Evolutionary conservation across 2,113 vertebrate genomes (phyloP).

Genomic region (Dryoscopus gambensis): DNA sequence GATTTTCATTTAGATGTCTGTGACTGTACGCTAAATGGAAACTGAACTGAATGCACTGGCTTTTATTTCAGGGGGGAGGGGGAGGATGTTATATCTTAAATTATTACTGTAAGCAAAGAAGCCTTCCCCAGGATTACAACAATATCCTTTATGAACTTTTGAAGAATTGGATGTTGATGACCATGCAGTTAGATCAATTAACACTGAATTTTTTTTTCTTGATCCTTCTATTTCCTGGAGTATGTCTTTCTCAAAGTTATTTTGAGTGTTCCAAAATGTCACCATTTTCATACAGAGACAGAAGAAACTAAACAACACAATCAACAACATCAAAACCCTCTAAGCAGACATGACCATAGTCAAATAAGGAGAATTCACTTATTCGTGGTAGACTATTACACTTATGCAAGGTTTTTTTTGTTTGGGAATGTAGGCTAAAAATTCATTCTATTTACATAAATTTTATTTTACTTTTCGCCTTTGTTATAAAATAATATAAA

Average conservation of each 20-base stretch:
- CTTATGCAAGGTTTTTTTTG: not conserved
- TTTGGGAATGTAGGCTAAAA: not conserved
- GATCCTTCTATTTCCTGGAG: not conserved
- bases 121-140: not conserved
- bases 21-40: not conserved
- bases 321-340: not conserved
- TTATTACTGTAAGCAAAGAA: not conserved
- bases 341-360: not conserved
- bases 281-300: not conserved
- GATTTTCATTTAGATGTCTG: slow-evolving; percentile 64
- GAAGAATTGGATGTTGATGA: not conserved
- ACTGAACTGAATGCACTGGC: not conserved
- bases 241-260: not conserved
- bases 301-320: not conserved
- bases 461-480: not conserved
- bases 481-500: not conserved
- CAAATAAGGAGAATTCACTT: not conserved
- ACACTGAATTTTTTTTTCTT: not conserved
- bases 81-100: not conserved
- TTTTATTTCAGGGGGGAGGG: accelerated
- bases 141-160: not conserved
- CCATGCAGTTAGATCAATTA: not conserved
- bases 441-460: not conserved
- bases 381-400: not conserved
- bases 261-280: not conserved